Evolutionary conservation across 2,888 invertebrate genomes (phyloP).

Genomic region (Caenorhabditis virilis): DNA sequence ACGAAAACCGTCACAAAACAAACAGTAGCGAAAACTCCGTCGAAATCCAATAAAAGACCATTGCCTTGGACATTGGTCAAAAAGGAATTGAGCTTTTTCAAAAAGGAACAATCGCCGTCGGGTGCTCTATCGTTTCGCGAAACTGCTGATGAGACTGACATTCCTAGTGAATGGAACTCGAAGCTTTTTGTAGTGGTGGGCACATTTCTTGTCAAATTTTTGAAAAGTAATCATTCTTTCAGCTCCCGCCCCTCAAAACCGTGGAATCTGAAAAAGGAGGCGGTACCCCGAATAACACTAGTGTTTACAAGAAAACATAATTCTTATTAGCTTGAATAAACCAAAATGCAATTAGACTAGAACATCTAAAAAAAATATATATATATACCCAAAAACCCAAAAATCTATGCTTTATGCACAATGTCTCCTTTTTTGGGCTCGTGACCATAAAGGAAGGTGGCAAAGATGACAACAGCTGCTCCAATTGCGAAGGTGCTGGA

Average conservation of each 20-base stretch:
- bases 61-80: too few species aligned
- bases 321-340: too few species aligned
- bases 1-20: neutral
- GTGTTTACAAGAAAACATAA: neutral
- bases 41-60: neutral
- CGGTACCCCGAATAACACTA: neutral
- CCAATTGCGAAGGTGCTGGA: slow-evolving; percentile 71
- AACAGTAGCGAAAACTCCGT: neutral
- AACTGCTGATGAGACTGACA: neutral
- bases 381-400: too few species aligned
- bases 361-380: too few species aligned
- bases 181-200: neutral
- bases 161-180: slow-evolving; percentile 4
- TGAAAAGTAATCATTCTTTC: too few species aligned
- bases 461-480: slow-evolving; percentile 70
- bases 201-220: too few species aligned
- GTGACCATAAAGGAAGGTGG: slow-evolving; percentile 72
- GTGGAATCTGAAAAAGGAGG: neutral
- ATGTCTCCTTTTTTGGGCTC: slow-evolving; percentile 44
- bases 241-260: slow-evolving; percentile 3
- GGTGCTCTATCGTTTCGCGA: neutral
- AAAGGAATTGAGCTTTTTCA: too few species aligned
- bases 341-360: neutral
- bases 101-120: too few species aligned
- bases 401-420: slow-evolving; percentile 22